Evolutionary conservation across 2,113 vertebrate genomes (phyloP).

Genomic region (Harpagus bidentatus): DNA sequence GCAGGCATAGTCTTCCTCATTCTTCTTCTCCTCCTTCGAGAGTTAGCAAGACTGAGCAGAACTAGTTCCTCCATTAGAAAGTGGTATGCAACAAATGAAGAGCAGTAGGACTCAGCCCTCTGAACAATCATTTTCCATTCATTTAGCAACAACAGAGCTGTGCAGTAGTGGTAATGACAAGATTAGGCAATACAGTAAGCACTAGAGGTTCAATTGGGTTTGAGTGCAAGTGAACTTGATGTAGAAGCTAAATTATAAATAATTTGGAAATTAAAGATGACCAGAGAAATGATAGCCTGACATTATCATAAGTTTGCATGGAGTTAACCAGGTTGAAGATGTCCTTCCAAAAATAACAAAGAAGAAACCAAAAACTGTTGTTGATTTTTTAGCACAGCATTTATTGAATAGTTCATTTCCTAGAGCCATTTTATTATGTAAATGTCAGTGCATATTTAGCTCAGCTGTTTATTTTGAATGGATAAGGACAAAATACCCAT

Average conservation of each 20-base stretch:
- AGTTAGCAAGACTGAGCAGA: neutral
- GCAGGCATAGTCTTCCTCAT: neutral
- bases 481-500: neutral
- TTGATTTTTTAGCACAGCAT: neutral
- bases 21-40: neutral
- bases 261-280: neutral
- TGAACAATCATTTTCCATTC: neutral
- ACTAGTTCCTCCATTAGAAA: neutral
- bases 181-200: neutral
- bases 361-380: neutral
- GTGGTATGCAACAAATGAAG: rapidly evolving
- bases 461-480: neutral
- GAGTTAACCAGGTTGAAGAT: neutral
- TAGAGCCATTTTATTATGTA: neutral
- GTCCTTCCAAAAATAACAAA: neutral
- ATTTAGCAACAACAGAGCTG: neutral
- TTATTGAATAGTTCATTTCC: neutral
- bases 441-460: neutral
- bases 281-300: neutral
- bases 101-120: neutral
- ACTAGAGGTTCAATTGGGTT: neutral
- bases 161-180: rapidly evolving
- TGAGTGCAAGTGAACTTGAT: neutral
- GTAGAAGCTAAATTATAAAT: neutral
- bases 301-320: rapidly evolving